Evolutionary conservation across 1,140 invertebrate genomes (phyloP).

Genomic region (Drosophila nigromelanica): DNA sequence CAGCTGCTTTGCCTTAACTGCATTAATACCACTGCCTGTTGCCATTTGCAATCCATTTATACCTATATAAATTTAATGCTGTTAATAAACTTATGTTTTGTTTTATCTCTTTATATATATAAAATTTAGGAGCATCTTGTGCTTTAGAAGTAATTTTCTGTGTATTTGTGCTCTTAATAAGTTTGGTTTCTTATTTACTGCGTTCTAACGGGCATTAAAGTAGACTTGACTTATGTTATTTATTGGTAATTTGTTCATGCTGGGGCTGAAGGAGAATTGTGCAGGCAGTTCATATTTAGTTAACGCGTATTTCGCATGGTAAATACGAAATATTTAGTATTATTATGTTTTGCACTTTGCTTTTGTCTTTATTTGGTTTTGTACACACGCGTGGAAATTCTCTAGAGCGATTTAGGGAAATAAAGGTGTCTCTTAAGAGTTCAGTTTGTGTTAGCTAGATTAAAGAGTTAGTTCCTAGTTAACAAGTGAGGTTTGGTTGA

Average conservation of each 20-base stretch:
- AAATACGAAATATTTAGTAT: conserved; percentile 40
- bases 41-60: conserved; percentile 37
- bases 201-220: conserved; percentile 31
- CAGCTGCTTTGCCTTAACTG: conserved; percentile 21
- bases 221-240: conserved; percentile 31
- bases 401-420: conserved; percentile 56
- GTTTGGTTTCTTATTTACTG: conserved; percentile 35
- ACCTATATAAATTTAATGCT: conserved; percentile 48
- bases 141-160: conserved; percentile 43
- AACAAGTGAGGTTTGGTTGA: conserved; percentile 81
- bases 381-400: conserved; percentile 70
- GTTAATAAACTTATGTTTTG: conserved; percentile 41
- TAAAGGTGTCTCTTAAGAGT: conserved; percentile 44
- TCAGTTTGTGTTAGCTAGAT: conserved; percentile 65
- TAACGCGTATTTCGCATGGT: conserved; percentile 28
- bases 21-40: conserved; percentile 14
- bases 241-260: conserved; percentile 50
- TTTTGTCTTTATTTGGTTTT: conserved; percentile 59
- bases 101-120: conserved; percentile 28
- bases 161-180: conserved; percentile 44
- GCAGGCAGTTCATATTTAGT: conserved; percentile 48
- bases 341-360: conserved; percentile 65
- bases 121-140: conserved; percentile 49
- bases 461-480: conserved; percentile 80
- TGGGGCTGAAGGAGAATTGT: conserved; percentile 43